These are phyloP conservation scores for Aphaenogaster ashmeadi DNA, from an alignment of 1,140 invertebrate genomes.

Conservation along the genomic window DNA sequence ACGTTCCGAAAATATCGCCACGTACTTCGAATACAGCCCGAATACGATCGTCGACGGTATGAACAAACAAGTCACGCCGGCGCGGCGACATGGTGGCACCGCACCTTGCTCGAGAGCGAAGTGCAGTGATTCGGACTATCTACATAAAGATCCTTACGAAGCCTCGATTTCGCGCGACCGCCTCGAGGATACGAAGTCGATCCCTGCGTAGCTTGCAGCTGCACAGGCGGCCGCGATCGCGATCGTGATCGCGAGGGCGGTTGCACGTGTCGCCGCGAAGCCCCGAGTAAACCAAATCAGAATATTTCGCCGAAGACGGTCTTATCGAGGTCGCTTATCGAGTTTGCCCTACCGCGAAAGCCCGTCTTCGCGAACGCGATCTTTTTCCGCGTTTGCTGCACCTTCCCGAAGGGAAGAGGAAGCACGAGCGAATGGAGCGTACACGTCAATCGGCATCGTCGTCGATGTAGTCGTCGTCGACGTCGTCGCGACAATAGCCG, in stretches of 20 bases:
- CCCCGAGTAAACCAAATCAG: constrained; percentile 33
- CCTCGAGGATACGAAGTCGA: background rate
- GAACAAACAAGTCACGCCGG: constrained; percentile 53
- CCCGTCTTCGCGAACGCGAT: constrained; percentile 8
- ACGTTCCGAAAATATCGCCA: constrained; percentile 53
- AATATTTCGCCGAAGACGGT: constrained; percentile 42
- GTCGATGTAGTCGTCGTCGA: background rate
- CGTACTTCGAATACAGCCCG: constrained; percentile 30
- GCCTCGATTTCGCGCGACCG: background rate
- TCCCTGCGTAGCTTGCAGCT: background rate
- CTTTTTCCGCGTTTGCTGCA: background rate
- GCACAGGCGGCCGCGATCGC: background rate
- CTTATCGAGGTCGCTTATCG: constrained; percentile 47
- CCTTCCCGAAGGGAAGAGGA: background rate
- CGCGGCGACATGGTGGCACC: background rate
- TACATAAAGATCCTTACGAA: constrained; percentile 40
- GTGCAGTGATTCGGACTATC: constrained; percentile 40
- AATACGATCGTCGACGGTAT: constrained; percentile 43
- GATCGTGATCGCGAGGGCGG: background rate
- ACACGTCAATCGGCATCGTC: background rate
- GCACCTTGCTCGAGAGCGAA: background rate
- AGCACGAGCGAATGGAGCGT: constrained; percentile 18
- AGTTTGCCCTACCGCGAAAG: constrained; percentile 26
- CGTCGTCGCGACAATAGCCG: constrained; percentile 66
- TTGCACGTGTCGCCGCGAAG: constrained; percentile 24